Percentiles rank a stretch among this genome's conserved stretches.
phyloP scores from a whole-genome alignment of 2,797 vertebrate species.

The Glossophaga mutica region DNA sequence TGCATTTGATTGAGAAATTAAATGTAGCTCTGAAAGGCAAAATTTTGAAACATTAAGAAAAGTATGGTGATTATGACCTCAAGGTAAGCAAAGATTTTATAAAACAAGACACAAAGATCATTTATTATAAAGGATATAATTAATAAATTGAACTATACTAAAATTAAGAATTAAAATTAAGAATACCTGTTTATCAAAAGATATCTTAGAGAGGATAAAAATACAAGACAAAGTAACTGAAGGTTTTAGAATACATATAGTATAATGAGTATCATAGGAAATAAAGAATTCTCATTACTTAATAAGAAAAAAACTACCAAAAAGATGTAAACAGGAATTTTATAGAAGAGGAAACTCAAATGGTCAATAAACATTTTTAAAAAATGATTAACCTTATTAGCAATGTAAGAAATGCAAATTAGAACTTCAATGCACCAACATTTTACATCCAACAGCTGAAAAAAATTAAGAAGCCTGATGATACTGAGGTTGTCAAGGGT shows the following conservation, averaged over 20 bases:
- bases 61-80: not conserved
- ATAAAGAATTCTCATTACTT: not conserved
- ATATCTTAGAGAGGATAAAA: not conserved
- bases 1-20: not conserved
- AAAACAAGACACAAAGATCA: not conserved
- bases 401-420: not conserved
- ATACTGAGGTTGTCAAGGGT: not conserved
- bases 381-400: not conserved
- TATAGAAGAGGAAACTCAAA: not conserved
- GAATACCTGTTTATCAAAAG: not conserved
- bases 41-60: not conserved
- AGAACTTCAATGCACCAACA: not conserved
- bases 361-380: not conserved
- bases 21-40: not conserved
- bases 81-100: not conserved
- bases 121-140: not conserved
- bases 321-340: not conserved
- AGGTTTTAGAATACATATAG: not conserved
- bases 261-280: not conserved
- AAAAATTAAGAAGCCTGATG: not conserved
- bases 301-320: not conserved
- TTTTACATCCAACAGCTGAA: not conserved
- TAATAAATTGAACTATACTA: not conserved
- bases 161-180: slow-evolving; percentile 15
- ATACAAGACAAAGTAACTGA: not conserved